Base-by-base conservation (phyloP, 2,888 invertebrate genomes). In the Macroteleia sp. region DNA sequence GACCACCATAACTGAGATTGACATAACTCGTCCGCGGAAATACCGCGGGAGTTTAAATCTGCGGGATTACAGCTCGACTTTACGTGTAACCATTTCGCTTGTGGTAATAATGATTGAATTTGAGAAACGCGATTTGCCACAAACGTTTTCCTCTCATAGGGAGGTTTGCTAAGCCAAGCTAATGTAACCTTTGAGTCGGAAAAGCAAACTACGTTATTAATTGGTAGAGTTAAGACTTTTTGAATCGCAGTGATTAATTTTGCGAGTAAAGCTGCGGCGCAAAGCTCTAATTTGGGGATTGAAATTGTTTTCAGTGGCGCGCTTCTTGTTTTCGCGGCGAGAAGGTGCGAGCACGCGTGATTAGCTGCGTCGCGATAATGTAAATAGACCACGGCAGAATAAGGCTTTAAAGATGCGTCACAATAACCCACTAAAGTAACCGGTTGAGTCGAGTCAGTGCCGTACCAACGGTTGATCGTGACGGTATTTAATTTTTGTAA, bases 11-110 rank as follows among this genome's bases (percentile, higher is more conserved):
- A 2, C 1, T 10, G 1, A 12, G 14, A 25, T 1, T 52, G 2
- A n/a, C 2, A 2, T 1, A 52, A 20, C 1, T 32, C 34, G 2
- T 9, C 1, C 4, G 20, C 3, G 2, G 10, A n/a, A 1, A 52
- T 32, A 3, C 34, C 52, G n/a, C 52, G 34, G 6, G 52, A 52
- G n/a, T 34, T 34, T 5, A 52, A 12, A 20, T 34, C 52, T 1
- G 32, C 50, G n/a, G 50, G 50, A 32, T 32, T 50, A 1, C 30
- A 3, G 8, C 5, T 2, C 2, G 50, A 30, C 3, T 1, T 9
- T 1, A 50, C 50, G 10, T 50, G 32, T 28, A 6, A 8, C 50
- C 50, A 50, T 2, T 9, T 14, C 1, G 19, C 19, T 5, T 34
- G n/a, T 2, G n/a, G 12, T 8, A 34, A 20, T 9, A 17, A 3